phyloP scores from a whole-genome alignment of 1,140 invertebrate genomes.

The Bacillus rossius region DNA sequence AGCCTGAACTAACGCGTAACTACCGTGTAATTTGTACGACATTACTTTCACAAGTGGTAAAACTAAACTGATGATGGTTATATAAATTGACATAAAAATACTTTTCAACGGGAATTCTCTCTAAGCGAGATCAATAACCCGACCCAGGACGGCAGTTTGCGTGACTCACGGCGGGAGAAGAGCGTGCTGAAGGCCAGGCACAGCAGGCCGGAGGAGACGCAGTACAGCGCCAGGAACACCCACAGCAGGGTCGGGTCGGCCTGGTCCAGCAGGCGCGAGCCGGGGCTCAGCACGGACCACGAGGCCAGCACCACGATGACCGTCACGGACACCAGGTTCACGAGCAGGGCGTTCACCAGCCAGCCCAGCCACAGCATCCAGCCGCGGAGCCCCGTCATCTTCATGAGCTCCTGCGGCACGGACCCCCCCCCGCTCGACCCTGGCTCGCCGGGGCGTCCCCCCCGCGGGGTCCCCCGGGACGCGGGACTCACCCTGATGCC shows the following conservation, averaged over 20 bases:
- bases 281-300: constrained; percentile 27
- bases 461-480: too few relatives aligned
- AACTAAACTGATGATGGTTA: too few relatives aligned
- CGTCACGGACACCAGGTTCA: constrained; percentile 42
- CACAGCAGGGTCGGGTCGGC: constrained; percentile 42
- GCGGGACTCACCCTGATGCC: constrained; percentile 40
- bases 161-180: constrained; percentile 48
- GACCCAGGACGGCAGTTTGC: too few relatives aligned
- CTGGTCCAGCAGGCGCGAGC: constrained; percentile 41
- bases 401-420: constrained; percentile 57
- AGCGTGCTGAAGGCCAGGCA: constrained; percentile 48
- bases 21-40: too few relatives aligned
- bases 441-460: too few relatives aligned
- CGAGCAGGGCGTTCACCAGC: constrained; percentile 53
- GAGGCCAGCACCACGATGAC: constrained; percentile 45
- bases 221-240: constrained; percentile 47
- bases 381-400: constrained; percentile 59
- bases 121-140: too few relatives aligned
- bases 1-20: too few relatives aligned
- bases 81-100: too few relatives aligned
- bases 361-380: constrained; percentile 60
- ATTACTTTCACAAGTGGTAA: too few relatives aligned
- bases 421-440: neutral
- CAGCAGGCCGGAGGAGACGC: constrained; percentile 41
- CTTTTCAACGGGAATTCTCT: constrained; percentile 6